Evolutionary conservation across 2,888 invertebrate species (phyloP), one percentile per base, ranked within the genome.

Genomic region (Camptogramma bilineatum): DNA sequence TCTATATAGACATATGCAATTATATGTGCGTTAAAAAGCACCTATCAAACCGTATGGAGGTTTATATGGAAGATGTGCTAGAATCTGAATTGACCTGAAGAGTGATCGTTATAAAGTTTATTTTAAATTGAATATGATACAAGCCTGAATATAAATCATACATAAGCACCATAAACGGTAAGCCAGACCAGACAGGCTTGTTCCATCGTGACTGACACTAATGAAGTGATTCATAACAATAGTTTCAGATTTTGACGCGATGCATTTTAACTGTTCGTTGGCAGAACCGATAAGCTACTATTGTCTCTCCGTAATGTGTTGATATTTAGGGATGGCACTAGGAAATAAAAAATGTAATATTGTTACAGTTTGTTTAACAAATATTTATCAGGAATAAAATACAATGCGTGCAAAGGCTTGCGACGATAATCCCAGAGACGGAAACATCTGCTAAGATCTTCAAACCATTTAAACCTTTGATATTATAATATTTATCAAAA

Each of bases 251-350:
- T 78, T 74, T 70, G 77, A 69, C 72, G 70, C 52, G 77, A 79
- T 80, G 81, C 80, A 78, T 79, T 80, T 78, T 71, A 74, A 76
- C 74, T 78, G 76, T 74, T 66, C 75, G 70, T 78, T 76, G 77
- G 74, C 81, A 83, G 55, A 21, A 4, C n/a, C n/a, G 65, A 44
- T 61, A 57, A 46, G 39, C 55, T 47, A 24, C 21, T 55, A 64
- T 56, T 56, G 52, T 48, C 44, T 56, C 42, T 31, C 8, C 48
- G 28, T 60, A 39, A 64, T 55, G 46, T 19, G 48, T 51, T 50
- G 28, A 55, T 64, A 52, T 31, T 4, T 74, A 62, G 73, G 71
- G 71, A 19, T 66, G 59, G 0, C 39, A 50, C 21, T 21, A 21
- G 28, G 4, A 28, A 28, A 28, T 28, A 28, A 28, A 28, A 28